Conservation (phyloP, 1,140 invertebrate genomes). For the Antheraea mylitta region DNA sequence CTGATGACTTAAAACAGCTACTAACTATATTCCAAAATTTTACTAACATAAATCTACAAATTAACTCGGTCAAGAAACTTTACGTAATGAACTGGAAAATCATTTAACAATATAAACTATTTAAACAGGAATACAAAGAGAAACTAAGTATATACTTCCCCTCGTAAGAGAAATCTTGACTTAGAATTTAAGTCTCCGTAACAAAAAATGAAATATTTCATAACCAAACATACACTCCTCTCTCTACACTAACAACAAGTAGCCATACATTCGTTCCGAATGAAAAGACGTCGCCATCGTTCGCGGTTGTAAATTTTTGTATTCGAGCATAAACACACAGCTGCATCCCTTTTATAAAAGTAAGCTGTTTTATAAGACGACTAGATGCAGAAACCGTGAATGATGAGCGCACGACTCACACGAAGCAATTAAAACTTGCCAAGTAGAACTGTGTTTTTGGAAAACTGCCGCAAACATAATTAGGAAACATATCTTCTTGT, state of each 20-base stretch:
- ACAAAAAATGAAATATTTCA: neutral
- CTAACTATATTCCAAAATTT: too few species aligned
- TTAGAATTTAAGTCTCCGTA: neutral
- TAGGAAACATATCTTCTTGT: constrained; percentile 20
- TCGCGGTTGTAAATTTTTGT: constrained; percentile 25
- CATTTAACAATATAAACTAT: too few species aligned
- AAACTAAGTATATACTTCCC: too few species aligned
- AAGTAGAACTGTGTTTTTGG: constrained; percentile 17
- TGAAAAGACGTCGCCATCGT: constrained; percentile 18
- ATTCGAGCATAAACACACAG: constrained; percentile 23
- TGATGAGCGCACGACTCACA: constrained; percentile 22
- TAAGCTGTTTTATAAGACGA: constrained; percentile 38
- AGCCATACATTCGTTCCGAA: constrained; percentile 14
- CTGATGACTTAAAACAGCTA: too few species aligned
- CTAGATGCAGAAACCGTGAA: constrained; percentile 30
- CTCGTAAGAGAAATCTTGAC: too few species aligned
- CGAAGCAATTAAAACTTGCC: constrained; percentile 44
- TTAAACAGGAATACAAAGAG: too few species aligned
- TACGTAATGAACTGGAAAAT: too few species aligned
- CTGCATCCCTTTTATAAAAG: constrained; percentile 32
- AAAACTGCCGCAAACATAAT: constrained; percentile 30
- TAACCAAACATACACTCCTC: neutral
- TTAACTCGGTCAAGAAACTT: too few species aligned
- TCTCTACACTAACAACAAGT: neutral
- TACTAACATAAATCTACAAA: too few species aligned